Conservation (phyloP, 2,888 invertebrate genomes). For the Metellina segmentata region DNA sequence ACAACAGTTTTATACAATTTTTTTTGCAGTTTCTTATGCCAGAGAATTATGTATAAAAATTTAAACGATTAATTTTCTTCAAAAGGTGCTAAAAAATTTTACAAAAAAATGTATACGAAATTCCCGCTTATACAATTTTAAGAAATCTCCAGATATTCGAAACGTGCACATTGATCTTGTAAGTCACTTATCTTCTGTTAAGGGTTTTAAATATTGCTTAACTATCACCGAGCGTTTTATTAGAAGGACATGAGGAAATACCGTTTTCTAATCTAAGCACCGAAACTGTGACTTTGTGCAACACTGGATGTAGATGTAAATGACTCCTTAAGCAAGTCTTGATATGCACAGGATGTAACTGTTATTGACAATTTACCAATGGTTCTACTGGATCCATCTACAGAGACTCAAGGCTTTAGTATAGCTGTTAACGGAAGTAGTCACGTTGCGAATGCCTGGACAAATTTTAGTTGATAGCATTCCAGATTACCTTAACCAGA, state of each 20-base stretch:
- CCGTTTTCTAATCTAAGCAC: conserved; percentile 76
- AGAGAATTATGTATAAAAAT: too few relatives aligned
- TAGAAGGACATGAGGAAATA: conserved; percentile 77
- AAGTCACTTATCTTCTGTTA: background rate
- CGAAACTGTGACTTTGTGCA: conserved; percentile 72
- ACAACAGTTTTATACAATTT: too few relatives aligned
- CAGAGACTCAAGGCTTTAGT: background rate
- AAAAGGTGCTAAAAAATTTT: too few relatives aligned
- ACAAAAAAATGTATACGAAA: background rate
- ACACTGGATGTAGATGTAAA: conserved; percentile 72
- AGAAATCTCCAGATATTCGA: background rate
- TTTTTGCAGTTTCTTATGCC: too few relatives aligned
- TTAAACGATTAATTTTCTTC: too few relatives aligned
- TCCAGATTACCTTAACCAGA: too few relatives aligned
- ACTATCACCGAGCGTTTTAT: conserved; percentile 56
- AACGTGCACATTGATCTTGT: background rate
- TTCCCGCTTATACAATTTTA: background rate
- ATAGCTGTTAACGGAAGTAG: background rate
- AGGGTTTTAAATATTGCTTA: conserved; percentile 29
- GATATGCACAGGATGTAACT: background rate
- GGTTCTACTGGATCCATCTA: background rate
- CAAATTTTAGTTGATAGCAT: background rate
- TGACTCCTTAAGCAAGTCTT: background rate
- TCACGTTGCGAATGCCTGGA: background rate
- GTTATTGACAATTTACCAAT: background rate